These are phyloP conservation scores for Resseliella maxima DNA, from an alignment of 2,888 invertebrate species.

Conservation along the genomic window DNA sequence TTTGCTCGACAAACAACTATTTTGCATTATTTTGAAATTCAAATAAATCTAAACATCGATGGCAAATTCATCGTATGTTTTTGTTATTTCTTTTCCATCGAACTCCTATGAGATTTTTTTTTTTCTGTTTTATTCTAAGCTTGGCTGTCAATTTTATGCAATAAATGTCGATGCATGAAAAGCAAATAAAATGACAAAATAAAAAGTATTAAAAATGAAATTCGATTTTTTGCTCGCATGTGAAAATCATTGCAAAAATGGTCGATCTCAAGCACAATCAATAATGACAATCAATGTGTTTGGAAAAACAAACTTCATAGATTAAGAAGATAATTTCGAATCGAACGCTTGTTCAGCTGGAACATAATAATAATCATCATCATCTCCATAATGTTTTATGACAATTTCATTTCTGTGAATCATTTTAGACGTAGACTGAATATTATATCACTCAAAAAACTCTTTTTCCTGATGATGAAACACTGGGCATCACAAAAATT, in stretches of 20 bases:
- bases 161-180: constrained; percentile 29
- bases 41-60: constrained; percentile 15
- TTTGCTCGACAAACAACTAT: constrained; percentile 44
- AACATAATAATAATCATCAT: constrained; percentile 13
- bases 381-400: constrained; percentile 49
- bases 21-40: constrained; percentile 48
- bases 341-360: background rate
- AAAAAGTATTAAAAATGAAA: constrained; percentile 27
- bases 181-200: constrained; percentile 8
- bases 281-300: constrained; percentile 11
- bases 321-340: constrained; percentile 1
- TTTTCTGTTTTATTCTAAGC: background rate
- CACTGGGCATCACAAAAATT: no score
- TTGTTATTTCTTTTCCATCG: background rate
- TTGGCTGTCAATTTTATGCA: background rate
- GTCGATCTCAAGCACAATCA: constrained; percentile 30
- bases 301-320: background rate
- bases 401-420: background rate
- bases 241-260: background rate
- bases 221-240: background rate
- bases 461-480: no score
- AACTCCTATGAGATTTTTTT: constrained; percentile 31
- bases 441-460: no score
- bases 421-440: no score
- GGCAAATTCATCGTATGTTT: background rate